Base-by-base conservation (phyloP, 1,140 invertebrate species). In the Pollicipes pollicipes region DNA sequence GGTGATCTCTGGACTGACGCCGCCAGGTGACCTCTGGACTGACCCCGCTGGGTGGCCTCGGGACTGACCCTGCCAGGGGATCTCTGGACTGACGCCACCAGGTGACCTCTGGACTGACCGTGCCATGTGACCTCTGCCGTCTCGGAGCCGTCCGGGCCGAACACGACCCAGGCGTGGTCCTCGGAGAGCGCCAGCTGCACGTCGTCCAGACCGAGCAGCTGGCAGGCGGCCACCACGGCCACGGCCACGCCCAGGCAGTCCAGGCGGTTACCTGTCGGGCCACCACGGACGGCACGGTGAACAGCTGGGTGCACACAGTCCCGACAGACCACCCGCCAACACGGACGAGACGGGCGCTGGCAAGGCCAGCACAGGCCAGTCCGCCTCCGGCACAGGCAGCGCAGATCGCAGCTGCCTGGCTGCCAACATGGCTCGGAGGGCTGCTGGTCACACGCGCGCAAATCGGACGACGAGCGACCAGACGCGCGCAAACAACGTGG, bases 211-310 rank as follows among this genome's bases (percentile, higher is more conserved):
- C 91, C 91, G 26, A 97, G 79, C 3, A 91, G 84, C 77, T 91
- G 88, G 80, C 91, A 95, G 0, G 90, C 93, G 30, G 93, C 92
- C 8, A 95, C 91, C 29, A 95, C 91, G 26, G 91, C 92, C 81
- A 95, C 89, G 0, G 94, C 93, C 1, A 97, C 91, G 71, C 95
- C 95, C 82, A 96, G 97, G 79, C 93, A 95, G 78, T 98, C 94
- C 70, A 98, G 81, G 78, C 96, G 97, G 78, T 93, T 94, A 28
- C 90, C 92, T 86, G 76, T n/a, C n/a, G n/a, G n/a, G n/a, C n/a
- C n/a, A n/a, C n/a, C n/a, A n/a, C n/a, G n/a, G n/a, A n/a, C n/a
- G n/a, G n/a, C n/a, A n/a, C n/a, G n/a, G n/a, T n/a, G n/a, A n/a
- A n/a, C n/a, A n/a, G n/a, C n/a, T n/a, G n/a, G n/a, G n/a, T n/a